Percentiles rank a stretch among this genome's conserved stretches.
Conservation (phyloP, 2,797 vertebrate genomes). For the Luscinia luscinia region DNA sequence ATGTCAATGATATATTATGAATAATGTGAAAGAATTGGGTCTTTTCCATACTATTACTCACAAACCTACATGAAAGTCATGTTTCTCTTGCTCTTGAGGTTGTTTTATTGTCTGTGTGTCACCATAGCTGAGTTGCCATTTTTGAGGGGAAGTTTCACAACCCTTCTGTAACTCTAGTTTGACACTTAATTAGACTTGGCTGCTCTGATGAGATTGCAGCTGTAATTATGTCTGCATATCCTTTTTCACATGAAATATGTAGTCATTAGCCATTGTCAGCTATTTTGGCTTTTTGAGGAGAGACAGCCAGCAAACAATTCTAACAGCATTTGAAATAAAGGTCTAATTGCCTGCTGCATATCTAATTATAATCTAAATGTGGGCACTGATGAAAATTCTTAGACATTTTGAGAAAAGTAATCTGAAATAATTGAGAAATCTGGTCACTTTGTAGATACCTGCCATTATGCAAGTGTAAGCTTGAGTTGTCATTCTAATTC, state of each 20-base stretch:
- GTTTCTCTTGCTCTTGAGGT: not conserved
- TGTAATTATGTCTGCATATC: conserved; percentile 30
- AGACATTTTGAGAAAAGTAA: not conserved
- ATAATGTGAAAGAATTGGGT: not conserved
- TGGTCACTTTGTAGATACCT: not conserved
- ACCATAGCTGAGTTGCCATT: not conserved
- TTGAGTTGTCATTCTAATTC: not conserved
- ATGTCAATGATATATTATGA: not conserved
- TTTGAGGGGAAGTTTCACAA: conserved; percentile 17
- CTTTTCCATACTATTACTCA: not conserved
- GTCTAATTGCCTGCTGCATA: conserved; percentile 5
- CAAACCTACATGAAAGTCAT: not conserved
- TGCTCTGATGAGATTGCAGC: conserved; percentile 34
- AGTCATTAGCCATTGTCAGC: conserved; percentile 44
- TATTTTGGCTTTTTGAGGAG: conserved; percentile 27
- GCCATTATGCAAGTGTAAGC: not conserved
- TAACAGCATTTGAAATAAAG: conserved; percentile 15
- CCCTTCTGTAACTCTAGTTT: not conserved
- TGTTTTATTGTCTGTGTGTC: not conserved
- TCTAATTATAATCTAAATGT: not conserved
- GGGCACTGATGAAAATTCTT: not conserved
- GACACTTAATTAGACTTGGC: conserved; percentile 41
- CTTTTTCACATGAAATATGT: conserved; percentile 28
- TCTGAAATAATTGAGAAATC: not conserved
- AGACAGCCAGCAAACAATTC: not conserved